Base-by-base conservation (phyloP, 1,140 invertebrate genomes). In the Lanistes nyassanus region DNA sequence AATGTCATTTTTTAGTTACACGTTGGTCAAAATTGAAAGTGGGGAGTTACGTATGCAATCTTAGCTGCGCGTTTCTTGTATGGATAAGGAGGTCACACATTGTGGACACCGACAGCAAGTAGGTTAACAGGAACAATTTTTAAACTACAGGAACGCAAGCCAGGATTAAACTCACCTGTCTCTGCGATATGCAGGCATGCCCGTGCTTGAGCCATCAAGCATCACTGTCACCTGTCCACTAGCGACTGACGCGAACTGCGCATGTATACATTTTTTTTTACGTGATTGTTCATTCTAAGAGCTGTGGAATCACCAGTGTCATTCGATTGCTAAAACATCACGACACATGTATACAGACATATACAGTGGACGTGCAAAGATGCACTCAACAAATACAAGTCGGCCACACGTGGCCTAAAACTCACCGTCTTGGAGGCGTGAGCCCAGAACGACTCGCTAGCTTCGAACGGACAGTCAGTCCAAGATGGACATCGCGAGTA, bases 391-490 rank as follows among this genome's bases (percentile, higher is more conserved):
- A 31, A 21, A 68, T n/a, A 58, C 56, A 55, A 37, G 26, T 36
- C 34, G 5, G 2, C 42, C 42, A 13, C 42, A 1, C 0, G 9
- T 47, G 42, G 9, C 42, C 19, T 47, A n/a, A 37, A n/a, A 56
- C 70, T 60, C n/a, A 82, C 81, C 67, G 75, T 67, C 31, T 39
- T 69, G 31, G 81, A 82, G 16, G 77, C 77, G 9, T 68, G 51
- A 4, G 76, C 79, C 81, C 81, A 82, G 56, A 82, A 82, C 0
- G 79, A 65, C 64, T 79, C 76, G 56, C 70, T 73, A 23, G 79
- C 64, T 55, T 79, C 79, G 4, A 36, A 16, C 1, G 79, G 76
- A 47, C 77, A 77, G 53, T 80, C 79, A 9, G 39, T 19, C 69
- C 73, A 77, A 3, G 72, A 51, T 1, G 81, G 81, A 58, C 81